Evolutionary conservation across 2,113 vertebrate species (phyloP).

Genomic region (Xyrauchen texanus): DNA sequence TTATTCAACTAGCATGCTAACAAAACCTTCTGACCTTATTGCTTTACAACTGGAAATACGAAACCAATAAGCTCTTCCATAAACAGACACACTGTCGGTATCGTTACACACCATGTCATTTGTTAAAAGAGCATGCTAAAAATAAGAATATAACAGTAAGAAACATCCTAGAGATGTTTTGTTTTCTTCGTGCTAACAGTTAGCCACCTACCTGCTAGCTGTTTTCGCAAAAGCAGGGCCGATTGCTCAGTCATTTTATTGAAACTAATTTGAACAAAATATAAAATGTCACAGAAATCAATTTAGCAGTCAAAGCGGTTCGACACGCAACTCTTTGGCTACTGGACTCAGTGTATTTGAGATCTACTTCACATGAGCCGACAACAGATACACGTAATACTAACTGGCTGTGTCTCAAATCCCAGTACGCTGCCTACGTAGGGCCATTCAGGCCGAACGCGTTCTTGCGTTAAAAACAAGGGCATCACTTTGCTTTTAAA

Average conservation of each 20-base stretch:
- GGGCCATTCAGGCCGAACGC: neutral
- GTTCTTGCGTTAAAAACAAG: too few relatives aligned
- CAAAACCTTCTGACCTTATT: constrained; percentile 21
- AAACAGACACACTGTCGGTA: neutral
- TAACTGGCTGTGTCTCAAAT: neutral
- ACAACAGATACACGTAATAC: constrained; percentile 25
- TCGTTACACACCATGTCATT: neutral
- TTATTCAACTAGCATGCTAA: constrained; percentile 35
- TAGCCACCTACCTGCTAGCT: constrained; percentile 70
- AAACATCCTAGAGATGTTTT: neutral
- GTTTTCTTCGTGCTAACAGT: constrained; percentile 13
- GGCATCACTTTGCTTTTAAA: too few relatives aligned
- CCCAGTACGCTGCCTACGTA: neutral
- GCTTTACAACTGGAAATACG: neutral
- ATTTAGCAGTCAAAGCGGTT: constrained; percentile 8
- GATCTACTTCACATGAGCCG: constrained; percentile 23
- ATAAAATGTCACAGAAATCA: neutral
- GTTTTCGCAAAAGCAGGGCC: constrained; percentile 76
- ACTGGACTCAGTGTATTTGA: constrained; percentile 1
- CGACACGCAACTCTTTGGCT: neutral
- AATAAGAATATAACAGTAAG: too few relatives aligned
- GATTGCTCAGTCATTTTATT: constrained; percentile 73
- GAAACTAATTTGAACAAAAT: neutral
- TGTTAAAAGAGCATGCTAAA: neutral
- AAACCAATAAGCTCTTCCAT: neutral